phyloP scores from a whole-genome alignment of 1,140 invertebrate species.

The Tachypleus tridentatus region DNA sequence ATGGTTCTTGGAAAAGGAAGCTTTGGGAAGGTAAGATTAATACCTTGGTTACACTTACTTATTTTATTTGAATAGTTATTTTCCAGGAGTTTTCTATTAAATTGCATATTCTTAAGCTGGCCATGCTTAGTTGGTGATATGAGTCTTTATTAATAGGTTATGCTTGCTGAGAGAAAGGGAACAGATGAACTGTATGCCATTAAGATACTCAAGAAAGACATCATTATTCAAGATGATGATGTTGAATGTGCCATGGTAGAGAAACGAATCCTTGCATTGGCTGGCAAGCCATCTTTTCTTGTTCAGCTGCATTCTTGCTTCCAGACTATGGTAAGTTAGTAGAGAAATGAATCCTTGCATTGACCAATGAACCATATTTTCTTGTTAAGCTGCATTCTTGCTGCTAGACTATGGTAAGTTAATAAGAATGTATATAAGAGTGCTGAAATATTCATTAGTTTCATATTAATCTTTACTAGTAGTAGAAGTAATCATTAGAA shows the following conservation, averaged over 20 bases:
- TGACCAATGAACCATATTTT: slow-evolving; percentile 93
- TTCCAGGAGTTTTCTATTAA: not conserved
- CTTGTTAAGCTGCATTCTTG: slow-evolving; percentile 96
- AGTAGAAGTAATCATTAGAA: no score
- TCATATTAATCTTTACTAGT: not conserved
- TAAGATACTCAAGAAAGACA: slow-evolving; percentile 99
- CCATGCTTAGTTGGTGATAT: not conserved
- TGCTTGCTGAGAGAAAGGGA: slow-evolving; percentile 93
- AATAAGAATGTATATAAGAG: not conserved
- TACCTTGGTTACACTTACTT: not conserved
- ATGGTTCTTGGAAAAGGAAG: slow-evolving; percentile 96
- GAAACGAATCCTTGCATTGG: slow-evolving; percentile 87
- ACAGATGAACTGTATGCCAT: slow-evolving; percentile 97
- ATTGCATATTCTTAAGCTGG: not conserved
- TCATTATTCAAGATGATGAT: slow-evolving; percentile 94
- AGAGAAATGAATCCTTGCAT: slow-evolving; percentile 68
- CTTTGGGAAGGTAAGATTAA: slow-evolving; percentile 76
- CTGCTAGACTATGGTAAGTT: slow-evolving; percentile 92
- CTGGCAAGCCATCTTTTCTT: slow-evolving; percentile 92
- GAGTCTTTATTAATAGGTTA: slow-evolving; percentile 50
- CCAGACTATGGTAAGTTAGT: slow-evolving; percentile 82
- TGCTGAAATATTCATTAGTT: not conserved
- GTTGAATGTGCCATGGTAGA: slow-evolving; percentile 99
- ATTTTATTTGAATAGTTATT: not conserved
- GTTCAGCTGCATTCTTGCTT: slow-evolving; percentile 98